Conservation (phyloP, 2,888 invertebrate genomes). For the Carpatolechia fugitivella region DNA sequence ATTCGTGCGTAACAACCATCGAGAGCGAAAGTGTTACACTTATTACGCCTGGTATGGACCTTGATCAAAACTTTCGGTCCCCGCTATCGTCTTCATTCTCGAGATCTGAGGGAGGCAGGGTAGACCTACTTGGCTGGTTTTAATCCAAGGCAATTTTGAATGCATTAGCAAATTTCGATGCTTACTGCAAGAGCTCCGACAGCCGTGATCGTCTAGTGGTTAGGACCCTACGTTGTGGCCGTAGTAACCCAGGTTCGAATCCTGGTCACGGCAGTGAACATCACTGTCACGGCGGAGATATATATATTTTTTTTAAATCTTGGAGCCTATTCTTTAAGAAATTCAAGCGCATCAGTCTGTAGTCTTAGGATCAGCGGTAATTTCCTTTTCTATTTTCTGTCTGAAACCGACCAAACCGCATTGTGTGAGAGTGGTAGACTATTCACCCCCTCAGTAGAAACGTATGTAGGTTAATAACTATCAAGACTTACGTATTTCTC, state of each 20-base stretch:
- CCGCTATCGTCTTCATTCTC: constrained; percentile 12
- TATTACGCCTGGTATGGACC: constrained; percentile 17
- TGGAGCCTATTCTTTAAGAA: not conserved
- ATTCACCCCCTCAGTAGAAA: no score
- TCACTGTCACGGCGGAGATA: constrained; percentile 14
- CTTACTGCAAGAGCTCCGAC: constrained; percentile 15
- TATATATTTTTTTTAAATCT: not conserved
- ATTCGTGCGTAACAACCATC: constrained; percentile 25
- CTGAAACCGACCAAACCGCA: no score
- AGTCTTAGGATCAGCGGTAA: no score
- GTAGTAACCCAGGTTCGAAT: constrained; percentile 84
- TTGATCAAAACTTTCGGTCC: constrained; percentile 1
- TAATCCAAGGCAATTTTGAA: constrained; percentile 10
- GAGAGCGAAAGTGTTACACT: constrained; percentile 26
- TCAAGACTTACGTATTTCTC: not conserved
- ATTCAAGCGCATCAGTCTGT: no score
- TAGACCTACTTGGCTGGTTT: constrained; percentile 11
- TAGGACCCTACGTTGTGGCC: constrained; percentile 85
- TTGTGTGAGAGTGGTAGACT: no score
- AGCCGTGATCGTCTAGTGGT: constrained; percentile 83
- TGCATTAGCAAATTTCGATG: constrained; percentile 10
- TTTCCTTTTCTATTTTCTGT: no score
- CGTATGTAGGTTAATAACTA: no score
- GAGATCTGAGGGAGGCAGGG: constrained; percentile 22
- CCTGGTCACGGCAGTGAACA: constrained; percentile 39